Percentiles rank a stretch among this genome's conserved stretches.
Evolutionary conservation across 2,888 invertebrate species (phyloP).

Genomic region (Troides oblongomaculatus): DNA sequence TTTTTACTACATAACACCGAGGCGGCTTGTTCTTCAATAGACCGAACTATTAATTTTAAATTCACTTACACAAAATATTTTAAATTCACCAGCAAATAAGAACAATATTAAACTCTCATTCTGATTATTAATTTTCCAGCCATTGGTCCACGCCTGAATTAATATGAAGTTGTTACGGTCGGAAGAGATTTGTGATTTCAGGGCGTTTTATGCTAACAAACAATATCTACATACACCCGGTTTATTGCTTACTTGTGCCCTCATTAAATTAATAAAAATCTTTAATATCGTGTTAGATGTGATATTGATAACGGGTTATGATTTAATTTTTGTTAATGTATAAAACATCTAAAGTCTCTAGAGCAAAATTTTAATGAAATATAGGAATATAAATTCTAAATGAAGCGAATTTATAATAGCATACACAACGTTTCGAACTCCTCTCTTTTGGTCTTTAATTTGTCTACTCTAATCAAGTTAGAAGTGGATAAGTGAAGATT

Average conservation of each 20-base stretch:
- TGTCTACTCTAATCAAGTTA: conserved; percentile 69
- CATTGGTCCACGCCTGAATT: conserved; percentile 2
- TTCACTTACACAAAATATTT: not conserved
- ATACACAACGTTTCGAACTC: conserved; percentile 64
- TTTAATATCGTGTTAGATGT: not conserved
- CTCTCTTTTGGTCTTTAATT: conserved; percentile 69
- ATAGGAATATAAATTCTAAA: conserved; percentile 25
- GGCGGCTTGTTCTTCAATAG: not conserved
- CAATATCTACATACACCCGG: not conserved
- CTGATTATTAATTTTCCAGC: not conserved
- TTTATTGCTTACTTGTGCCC: conserved; percentile 63
- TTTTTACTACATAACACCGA: not conserved
- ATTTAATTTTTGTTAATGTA: conserved; percentile 6
- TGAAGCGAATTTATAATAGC: conserved; percentile 34
- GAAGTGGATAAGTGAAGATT: conserved; percentile 69
- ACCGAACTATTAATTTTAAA: not conserved
- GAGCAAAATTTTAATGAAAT: conserved; percentile 22
- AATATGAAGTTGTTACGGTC: not conserved
- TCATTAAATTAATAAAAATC: conserved; percentile 36
- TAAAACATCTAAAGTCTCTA: conserved; percentile 18
- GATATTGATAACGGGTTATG: not conserved
- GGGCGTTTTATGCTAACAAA: not conserved
- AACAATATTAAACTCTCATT: not conserved
- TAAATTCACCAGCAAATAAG: not conserved
- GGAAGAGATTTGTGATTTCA: not conserved